Evolutionary conservation across 2,888 invertebrate species (phyloP), one percentile per base, ranked within the genome.

Genomic region (Automeris io): DNA sequence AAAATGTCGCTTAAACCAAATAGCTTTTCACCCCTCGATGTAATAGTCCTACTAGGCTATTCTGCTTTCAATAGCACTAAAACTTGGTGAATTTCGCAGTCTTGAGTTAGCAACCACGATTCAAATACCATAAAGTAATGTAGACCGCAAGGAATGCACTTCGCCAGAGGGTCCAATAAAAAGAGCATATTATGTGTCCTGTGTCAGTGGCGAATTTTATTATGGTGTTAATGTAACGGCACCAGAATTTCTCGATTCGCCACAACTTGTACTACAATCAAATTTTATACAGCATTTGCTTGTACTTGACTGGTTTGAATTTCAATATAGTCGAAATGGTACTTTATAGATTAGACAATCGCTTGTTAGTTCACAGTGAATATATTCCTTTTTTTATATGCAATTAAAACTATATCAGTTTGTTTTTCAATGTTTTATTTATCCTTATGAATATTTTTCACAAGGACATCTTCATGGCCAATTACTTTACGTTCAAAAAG

Each of bases 181-280:
- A 75, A 74, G 69, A 57, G 59, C 61, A 73, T 63, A 80, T 83
- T 75, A 83, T 80, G 77, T 79, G 72, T 81, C 77, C 80, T 77
- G 80, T 74, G 74, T 71, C 75, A 70, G 69, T 66, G 59, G 61
- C 60, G 64, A 70, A 78, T 73, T 80, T 79, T 76, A 82, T 75
- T 70, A 68, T 69, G 65, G 73, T 71, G 79, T 76, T 74, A 78
- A 71, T 72, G 74, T 68, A 71, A 73, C 61, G 66, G 57, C 60
- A 63, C 37, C 37, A 37, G 32, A 37, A 32, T 37, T 18, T 37
- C 32, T 23, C 32, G 37, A 37, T 37, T 31, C n/a, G n/a, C 60
- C 60, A 67, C 66, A 58, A 54, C 52, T 66, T 64, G 63, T 61
- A 65, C 63, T 58, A 59, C 52, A 61, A 16, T 29, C 29, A 16